Conservation (phyloP, 2,113 vertebrate genomes). For the Hucho hucho region DNA sequence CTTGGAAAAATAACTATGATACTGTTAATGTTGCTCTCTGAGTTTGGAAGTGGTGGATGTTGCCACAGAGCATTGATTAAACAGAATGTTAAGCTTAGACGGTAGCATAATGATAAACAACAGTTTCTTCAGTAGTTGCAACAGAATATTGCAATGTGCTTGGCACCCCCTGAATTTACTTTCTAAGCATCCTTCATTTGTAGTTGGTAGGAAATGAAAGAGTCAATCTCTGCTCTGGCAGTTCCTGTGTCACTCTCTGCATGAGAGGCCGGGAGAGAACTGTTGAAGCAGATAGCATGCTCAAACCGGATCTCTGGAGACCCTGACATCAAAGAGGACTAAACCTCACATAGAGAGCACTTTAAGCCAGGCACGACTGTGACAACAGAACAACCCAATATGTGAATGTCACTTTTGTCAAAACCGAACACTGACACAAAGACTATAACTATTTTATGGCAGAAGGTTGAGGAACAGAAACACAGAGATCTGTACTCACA, state of each 20-base stretch:
- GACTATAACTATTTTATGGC: slow-evolving; percentile 54
- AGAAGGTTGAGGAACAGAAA: slow-evolving; percentile 28
- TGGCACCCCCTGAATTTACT: slow-evolving; percentile 58
- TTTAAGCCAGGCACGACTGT: slow-evolving; percentile 65
- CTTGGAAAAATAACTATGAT: not conserved
- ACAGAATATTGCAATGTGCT: slow-evolving; percentile 44
- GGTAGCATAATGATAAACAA: not conserved
- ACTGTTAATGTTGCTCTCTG: not conserved
- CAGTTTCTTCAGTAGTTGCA: slow-evolving; percentile 21
- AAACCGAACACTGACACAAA: slow-evolving; percentile 55
- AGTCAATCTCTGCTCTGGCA: slow-evolving; percentile 60
- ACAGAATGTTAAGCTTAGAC: not conserved
- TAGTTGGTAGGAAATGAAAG: slow-evolving; percentile 63
- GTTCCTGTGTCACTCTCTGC: slow-evolving; percentile 66
- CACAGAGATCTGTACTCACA: slow-evolving; percentile 54
- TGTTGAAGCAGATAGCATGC: slow-evolving; percentile 67
- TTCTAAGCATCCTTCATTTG: slow-evolving; percentile 61
- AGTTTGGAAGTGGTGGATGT: not conserved
- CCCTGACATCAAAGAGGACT: slow-evolving; percentile 69
- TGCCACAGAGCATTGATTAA: not conserved
- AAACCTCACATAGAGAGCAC: slow-evolving; percentile 69
- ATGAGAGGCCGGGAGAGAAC: slow-evolving; percentile 66
- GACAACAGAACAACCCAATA: slow-evolving; percentile 72
- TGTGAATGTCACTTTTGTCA: slow-evolving; percentile 72
- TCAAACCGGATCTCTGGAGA: slow-evolving; percentile 71